Base-by-base conservation (phyloP, 1,140 invertebrate species). In the Psilanteris sp. region DNA sequence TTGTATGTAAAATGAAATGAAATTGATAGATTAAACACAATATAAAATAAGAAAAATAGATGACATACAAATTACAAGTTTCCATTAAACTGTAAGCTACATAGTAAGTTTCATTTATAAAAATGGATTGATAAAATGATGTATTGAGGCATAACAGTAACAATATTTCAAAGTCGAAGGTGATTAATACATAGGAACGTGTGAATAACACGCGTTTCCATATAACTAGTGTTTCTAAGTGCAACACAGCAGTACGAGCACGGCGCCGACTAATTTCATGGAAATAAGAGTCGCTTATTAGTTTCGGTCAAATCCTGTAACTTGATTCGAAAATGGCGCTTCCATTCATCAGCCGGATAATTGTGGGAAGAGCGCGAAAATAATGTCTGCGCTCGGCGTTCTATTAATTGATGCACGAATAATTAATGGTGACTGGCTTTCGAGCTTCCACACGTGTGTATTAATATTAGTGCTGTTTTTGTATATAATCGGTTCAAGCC, bases 381-480 rank as follows among this genome's bases (percentile, higher is more conserved):
- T 70, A 66, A 76, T 59, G 48, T 29, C 29, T 54, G 39, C 29
- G 27, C 24, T 29, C 46, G 2, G 18, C n/a, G 24, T 41, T 34
- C 31, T 2, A 62, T 62, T 64, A 76, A 76, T 76, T 70, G 73
- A 70, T 39, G 64, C 48, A 37, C 55, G 57, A 34, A 43, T 75
- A 76, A 75, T 68, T 70, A 76, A 76, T 57, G 34, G 26, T 27
- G 9, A 46, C 26, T 50, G 61, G 46, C 43, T 61, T 59, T 67
- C 67, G 46, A 41, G 32, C 50, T 72, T 54, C 61, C 39, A 26
- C 54, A 16, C 54, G 16, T n/a, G n/a, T n/a, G n/a, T n/a, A 46
- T 44, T 61, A 67, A 50, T 67, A 61, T 50, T 57, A 43, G 43
- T 39, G 15, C 13, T 1, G 1, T 4, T 0, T 44, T 29, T 48